Conservation (phyloP, 2,113 vertebrate genomes). For the Crotalus helleri region DNA sequence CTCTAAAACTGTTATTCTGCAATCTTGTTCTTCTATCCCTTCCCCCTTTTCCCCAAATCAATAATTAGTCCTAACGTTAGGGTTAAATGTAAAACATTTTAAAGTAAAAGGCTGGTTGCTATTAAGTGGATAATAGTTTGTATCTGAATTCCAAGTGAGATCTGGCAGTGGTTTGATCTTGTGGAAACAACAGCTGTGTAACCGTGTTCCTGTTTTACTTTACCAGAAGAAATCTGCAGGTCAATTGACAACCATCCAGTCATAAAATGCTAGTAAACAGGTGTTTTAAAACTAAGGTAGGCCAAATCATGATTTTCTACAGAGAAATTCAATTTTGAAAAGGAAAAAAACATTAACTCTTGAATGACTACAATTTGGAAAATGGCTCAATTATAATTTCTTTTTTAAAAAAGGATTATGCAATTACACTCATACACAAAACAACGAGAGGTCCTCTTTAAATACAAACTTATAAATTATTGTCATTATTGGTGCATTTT, state of each 20-base stretch:
- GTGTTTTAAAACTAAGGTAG: slow-evolving; percentile 60
- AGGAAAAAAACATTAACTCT: slow-evolving; percentile 26
- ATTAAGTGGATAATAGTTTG: slow-evolving; percentile 34
- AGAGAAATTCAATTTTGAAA: slow-evolving; percentile 38
- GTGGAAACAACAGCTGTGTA: neutral
- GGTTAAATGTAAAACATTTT: slow-evolving; percentile 38
- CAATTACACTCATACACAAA: slow-evolving; percentile 10
- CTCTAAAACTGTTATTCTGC: neutral
- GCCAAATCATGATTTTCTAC: slow-evolving; percentile 56
- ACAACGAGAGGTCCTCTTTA: slow-evolving; percentile 35
- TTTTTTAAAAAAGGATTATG: neutral
- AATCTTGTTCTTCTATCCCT: neutral
- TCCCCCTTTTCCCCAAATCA: slow-evolving; percentile 1
- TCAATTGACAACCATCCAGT: slow-evolving; percentile 61
- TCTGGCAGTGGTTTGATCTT: neutral
- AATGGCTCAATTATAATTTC: slow-evolving; percentile 51
- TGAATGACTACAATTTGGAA: slow-evolving; percentile 50
- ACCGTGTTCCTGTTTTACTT: neutral
- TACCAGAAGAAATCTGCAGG: slow-evolving; percentile 58
- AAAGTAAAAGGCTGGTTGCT: slow-evolving; percentile 18
- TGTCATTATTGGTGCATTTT: slow-evolving; percentile 29
- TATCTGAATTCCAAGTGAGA: slow-evolving; percentile 56
- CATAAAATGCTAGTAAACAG: slow-evolving; percentile 68
- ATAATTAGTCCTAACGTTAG: slow-evolving; percentile 37
- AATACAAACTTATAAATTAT: slow-evolving; percentile 19